These are phyloP conservation scores for Lordiphosa andalusiaca DNA, from an alignment of 2,888 invertebrate genomes.

Conservation along the genomic window DNA sequence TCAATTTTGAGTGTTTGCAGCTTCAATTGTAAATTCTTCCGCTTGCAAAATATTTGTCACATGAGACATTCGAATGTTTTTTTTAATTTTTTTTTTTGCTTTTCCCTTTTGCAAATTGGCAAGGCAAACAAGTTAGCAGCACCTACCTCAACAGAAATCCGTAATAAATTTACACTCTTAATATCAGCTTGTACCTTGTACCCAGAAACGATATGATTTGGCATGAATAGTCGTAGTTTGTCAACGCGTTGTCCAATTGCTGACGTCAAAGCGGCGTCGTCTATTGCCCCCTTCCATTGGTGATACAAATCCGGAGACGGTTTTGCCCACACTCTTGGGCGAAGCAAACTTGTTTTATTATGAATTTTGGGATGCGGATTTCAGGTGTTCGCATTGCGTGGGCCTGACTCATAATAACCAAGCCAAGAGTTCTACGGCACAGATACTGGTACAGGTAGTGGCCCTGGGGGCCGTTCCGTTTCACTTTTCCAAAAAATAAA, in stretches of 20 bases:
- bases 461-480: constrained; percentile 64
- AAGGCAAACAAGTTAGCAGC: constrained; percentile 1
- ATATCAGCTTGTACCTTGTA: constrained; percentile 10
- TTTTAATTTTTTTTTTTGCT: neutral
- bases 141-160: constrained; percentile 9
- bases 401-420: constrained; percentile 48
- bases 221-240: neutral
- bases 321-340: constrained; percentile 53
- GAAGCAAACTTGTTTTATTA: constrained; percentile 39
- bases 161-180: constrained; percentile 2
- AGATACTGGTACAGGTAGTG: constrained; percentile 28
- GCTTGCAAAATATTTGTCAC: constrained; percentile 18
- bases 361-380: constrained; percentile 51
- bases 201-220: constrained; percentile 1
- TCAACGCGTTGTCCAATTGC: constrained; percentile 16
- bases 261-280: constrained; percentile 30
- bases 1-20: neutral
- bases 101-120: constrained; percentile 2
- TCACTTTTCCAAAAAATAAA: constrained; percentile 56
- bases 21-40: constrained; percentile 9
- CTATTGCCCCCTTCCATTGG: constrained; percentile 7
- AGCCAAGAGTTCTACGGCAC: constrained; percentile 27
- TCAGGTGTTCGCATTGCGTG: constrained; percentile 65
- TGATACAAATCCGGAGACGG: constrained; percentile 26
- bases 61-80: constrained; percentile 5